These are phyloP conservation scores for Okamejei kenojei DNA, from an alignment of 2,797 vertebrate species.

Conservation along the genomic window DNA sequence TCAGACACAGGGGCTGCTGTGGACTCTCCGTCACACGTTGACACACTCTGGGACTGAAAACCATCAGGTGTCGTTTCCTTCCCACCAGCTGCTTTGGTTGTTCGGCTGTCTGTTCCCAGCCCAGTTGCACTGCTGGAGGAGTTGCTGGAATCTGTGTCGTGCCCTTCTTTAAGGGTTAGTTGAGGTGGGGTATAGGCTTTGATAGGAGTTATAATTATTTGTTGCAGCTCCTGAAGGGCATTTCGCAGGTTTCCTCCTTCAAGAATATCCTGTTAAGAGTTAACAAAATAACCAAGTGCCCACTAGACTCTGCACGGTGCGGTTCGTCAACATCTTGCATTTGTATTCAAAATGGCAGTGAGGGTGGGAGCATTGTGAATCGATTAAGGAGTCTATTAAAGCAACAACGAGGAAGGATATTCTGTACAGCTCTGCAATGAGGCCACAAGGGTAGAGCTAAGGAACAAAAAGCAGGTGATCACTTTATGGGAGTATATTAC, in stretches of 20 bases:
- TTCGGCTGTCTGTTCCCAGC: slow-evolving; percentile 53
- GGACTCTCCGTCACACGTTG: slow-evolving; percentile 75
- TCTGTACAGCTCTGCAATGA: too few species aligned
- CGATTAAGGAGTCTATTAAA: too few species aligned
- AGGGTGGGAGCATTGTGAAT: too few species aligned
- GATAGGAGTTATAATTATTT: slow-evolving; percentile 86
- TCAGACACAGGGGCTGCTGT: slow-evolving; percentile 75
- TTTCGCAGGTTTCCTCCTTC: slow-evolving; percentile 89
- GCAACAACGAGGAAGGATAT: too few species aligned
- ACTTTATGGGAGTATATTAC: too few species aligned
- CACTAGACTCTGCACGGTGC: background rate
- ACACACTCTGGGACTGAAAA: slow-evolving; percentile 69
- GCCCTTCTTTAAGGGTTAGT: slow-evolving; percentile 51
- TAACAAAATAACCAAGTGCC: background rate
- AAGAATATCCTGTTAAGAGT: slow-evolving; percentile 71
- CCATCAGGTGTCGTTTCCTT: slow-evolving; percentile 65
- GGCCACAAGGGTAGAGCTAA: too few species aligned
- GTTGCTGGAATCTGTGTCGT: slow-evolving; percentile 43
- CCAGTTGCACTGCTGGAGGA: slow-evolving; percentile 44
- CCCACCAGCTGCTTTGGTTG: slow-evolving; percentile 58
- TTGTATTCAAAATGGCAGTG: background rate
- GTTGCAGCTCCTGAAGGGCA: slow-evolving; percentile 85
- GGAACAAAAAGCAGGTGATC: too few species aligned
- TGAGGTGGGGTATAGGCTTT: slow-evolving; percentile 69
- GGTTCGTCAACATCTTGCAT: background rate